Percentiles rank a stretch among this genome's conserved stretches.
Conservation (phyloP, 2,888 invertebrate species). For the Galerucella calmariensis region DNA sequence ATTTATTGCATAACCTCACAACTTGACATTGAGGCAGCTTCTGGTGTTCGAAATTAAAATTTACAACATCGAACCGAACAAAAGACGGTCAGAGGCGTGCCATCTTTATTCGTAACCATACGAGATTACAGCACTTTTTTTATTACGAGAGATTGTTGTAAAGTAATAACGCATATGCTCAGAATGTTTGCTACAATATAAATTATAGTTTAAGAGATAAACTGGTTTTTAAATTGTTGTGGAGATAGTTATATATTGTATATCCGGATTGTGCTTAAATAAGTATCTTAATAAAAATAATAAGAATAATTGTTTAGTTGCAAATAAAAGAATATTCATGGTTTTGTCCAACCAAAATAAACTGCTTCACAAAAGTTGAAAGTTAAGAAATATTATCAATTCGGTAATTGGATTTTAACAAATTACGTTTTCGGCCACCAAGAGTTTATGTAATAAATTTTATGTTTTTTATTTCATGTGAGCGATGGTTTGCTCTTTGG, state of each 20-base stretch:
- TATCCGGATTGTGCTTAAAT: neutral
- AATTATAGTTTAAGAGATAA: conserved; percentile 8
- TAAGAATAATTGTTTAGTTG: too few relatives aligned
- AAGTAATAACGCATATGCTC: neutral
- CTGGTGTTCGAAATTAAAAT: conserved; percentile 36
- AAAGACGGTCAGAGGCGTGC: conserved; percentile 30
- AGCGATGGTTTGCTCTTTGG: too few relatives aligned
- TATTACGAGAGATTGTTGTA: neutral
- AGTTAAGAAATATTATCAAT: too few relatives aligned
- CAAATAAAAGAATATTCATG: too few relatives aligned
- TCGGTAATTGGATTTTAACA: too few relatives aligned
- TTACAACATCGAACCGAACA: conserved; percentile 32
- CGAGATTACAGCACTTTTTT: neutral
- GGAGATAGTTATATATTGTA: neutral
- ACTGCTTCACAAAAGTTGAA: too few relatives aligned
- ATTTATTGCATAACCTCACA: conserved; percentile 36
- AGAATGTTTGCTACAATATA: neutral
- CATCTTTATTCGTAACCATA: neutral
- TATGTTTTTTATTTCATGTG: too few relatives aligned
- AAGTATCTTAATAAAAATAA: too few relatives aligned
- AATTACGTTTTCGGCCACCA: too few relatives aligned
- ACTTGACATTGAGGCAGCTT: conserved; percentile 36
- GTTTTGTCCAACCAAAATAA: too few relatives aligned
- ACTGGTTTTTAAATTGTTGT: neutral
- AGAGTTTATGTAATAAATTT: too few relatives aligned